Evolutionary conservation across 2,113 vertebrate species (phyloP), one percentile per base, ranked within the genome.

Genomic region (Ornithorhynchus anatinus): DNA sequence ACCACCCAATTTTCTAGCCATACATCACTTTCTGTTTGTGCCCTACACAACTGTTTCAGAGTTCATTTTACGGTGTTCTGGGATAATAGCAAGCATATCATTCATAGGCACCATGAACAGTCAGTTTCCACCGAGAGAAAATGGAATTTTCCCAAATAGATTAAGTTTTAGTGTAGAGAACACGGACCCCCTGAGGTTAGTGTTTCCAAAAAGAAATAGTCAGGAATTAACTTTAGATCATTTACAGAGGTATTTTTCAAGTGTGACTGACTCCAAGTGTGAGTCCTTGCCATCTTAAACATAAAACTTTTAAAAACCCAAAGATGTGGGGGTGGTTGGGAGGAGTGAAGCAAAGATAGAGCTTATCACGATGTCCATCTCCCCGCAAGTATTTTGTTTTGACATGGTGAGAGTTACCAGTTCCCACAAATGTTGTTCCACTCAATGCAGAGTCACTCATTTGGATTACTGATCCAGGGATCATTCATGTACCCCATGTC

Each of bases 151-250:
- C 63, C 78, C 75, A 79, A 67, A 61, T 32, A 77, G 72, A 77
- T 84, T 72, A 63, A 60, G 54, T 75, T 84, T 84, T 59, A 81
- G 54, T 42, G 32, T 54, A 20, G 69, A 58, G 81, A 84, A 77
- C 69, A 74, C 62, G 76, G 64, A 82, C 58, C 58, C 57, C 75
- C 59, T 23, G 69, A 75, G 81, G 69, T 75, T 71, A 61, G 57
- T 45, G 72, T 57, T 82, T 75, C 78, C 45, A 65, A 76, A 70
- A 85, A 71, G 66, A 65, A 84, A 82, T 59, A 70, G 69, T 31
- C 64, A 75, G 75, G 74, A 85, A 75, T 82, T 78, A 84, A 73
- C 62, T 77, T 69, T 45, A 36, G 53, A 61, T 73, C 48, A 85
- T 87, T 75, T 68, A 72, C 79, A 72, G 70, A 72, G 70, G 23